Base-by-base conservation (phyloP, 2,113 vertebrate genomes). In the Gulo gulo region DNA sequence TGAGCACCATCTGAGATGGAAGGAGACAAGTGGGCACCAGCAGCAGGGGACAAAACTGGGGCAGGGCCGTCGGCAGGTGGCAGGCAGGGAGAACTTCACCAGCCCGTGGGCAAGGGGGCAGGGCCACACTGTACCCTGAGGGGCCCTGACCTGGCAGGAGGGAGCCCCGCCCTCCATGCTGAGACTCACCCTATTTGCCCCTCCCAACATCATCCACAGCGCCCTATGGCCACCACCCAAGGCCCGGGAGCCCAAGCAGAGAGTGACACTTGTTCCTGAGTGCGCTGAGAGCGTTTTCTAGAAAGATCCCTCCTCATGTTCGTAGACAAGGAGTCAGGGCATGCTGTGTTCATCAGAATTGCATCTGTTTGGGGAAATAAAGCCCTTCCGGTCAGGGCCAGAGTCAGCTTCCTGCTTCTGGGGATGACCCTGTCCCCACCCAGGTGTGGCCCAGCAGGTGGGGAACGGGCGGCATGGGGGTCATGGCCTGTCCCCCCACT, bases 401-500 rank as follows among this genome's bases (percentile, higher is more conserved):
- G 18, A 11, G 1, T 11, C 85, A 11, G 7, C 11, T 18, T 9
- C 21, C 14, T 14, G 47, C 16, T 14, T 39, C 21, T 39, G 1
- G 6, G 24, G n/a, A n/a, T 1, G 21, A 65, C 88, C 59, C 2
- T 10, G 12, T 34, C 39, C 82, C 12, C 63, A 2, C 11, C 6
- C 3, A 0, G 63, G 1, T 3, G 4, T 29, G 12, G 6, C 69
- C 34, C 16, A 20, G 12, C 4, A 0, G 1, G 21, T 1, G 4
- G 9, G 24, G 2, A 1, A 2, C 1, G 2, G 31, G 36, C 23
- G 1, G 0, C 4, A 0, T 1, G 74, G 39, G 20, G 15, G 23
- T 7, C 7, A 1, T 5, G 1, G 39, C 15, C 1, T 39, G 3
- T 39, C 20, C 1, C 65, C 11, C 6, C 14, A 31, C 1, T 0